A percentile compares a stretch with the other conserved stretches of the same genome.
phyloP scores from a whole-genome alignment of 2,113 vertebrate genomes.

The Synodontis membranacea region DNA sequence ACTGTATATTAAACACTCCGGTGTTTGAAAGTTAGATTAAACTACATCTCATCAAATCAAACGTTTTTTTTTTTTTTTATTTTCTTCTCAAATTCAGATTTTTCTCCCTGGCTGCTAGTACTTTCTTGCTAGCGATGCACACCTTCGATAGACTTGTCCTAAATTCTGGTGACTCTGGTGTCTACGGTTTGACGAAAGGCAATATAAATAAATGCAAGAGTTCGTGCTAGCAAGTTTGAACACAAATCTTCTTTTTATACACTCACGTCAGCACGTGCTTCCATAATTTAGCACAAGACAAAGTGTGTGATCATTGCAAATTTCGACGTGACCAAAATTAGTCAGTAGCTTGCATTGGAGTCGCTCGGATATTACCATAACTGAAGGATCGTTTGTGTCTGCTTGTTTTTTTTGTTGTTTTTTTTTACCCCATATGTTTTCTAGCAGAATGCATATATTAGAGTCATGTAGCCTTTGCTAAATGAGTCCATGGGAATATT shows the following conservation, averaged over 20 bases:
- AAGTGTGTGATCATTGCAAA: background rate
- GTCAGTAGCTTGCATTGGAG: background rate
- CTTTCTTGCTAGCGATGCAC: background rate
- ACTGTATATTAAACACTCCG: background rate
- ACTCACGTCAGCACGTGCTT: background rate
- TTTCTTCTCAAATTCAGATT: background rate
- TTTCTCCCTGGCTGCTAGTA: background rate
- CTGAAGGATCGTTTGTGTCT: background rate
- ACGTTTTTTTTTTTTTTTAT: no score
- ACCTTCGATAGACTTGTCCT: background rate
- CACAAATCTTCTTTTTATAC: background rate
- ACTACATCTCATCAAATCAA: background rate
- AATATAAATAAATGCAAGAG: background rate
- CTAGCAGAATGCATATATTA: constrained; percentile 10
- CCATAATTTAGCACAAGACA: background rate
- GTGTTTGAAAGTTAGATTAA: background rate
- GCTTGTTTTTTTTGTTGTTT: background rate
- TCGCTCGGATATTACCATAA: background rate
- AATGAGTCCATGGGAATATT: constrained; percentile 1
- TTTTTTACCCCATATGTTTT: background rate
- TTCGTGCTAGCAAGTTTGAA: background rate
- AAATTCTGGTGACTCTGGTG: background rate
- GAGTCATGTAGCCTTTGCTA: constrained; percentile 6
- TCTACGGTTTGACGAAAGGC: background rate
- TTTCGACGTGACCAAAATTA: background rate